Evolutionary conservation across 1,140 invertebrate genomes (phyloP).

Genomic region (Caenorhabditis elegans): DNA sequence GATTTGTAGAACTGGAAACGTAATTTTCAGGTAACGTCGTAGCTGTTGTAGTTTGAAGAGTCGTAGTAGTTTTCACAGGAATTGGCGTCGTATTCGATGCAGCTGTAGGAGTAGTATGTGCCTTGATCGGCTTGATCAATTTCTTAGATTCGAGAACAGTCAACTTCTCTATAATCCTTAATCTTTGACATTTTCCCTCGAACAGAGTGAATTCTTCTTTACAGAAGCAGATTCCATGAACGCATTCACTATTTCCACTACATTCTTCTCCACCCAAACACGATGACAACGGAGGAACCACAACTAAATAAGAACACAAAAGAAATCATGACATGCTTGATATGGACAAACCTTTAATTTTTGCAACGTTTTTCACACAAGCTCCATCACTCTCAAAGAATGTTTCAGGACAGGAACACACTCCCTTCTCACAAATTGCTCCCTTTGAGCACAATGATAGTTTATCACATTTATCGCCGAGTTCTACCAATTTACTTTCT

Average conservation of each 20-base stretch:
- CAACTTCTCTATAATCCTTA: constrained; percentile 12
- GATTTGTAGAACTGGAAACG: too few relatives aligned
- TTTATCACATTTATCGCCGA: constrained; percentile 23
- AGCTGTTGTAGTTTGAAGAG: background rate
- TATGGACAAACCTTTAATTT: constrained; percentile 1
- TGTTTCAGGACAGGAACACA: background rate
- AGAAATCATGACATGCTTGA: background rate
- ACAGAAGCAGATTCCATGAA: constrained; percentile 49
- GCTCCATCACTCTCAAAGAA: constrained; percentile 9
- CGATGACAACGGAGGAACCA: constrained; percentile 46
- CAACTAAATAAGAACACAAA: background rate
- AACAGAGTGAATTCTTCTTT: constrained; percentile 39
- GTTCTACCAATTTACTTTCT: background rate
- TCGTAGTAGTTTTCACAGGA: background rate
- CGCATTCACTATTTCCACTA: constrained; percentile 42
- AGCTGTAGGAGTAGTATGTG: background rate
- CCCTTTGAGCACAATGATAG: constrained; percentile 16
- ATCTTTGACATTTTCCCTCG: constrained; percentile 33
- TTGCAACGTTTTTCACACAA: background rate
- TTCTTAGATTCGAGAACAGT: background rate
- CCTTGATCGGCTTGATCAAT: background rate
- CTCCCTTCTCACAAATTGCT: constrained; percentile 1
- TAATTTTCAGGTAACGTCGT: too few relatives aligned
- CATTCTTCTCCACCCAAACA: constrained; percentile 49
- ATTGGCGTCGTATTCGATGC: background rate